phyloP scores from a whole-genome alignment of 2,888 invertebrate species.

The Drosophila pseudotalamancana region DNA sequence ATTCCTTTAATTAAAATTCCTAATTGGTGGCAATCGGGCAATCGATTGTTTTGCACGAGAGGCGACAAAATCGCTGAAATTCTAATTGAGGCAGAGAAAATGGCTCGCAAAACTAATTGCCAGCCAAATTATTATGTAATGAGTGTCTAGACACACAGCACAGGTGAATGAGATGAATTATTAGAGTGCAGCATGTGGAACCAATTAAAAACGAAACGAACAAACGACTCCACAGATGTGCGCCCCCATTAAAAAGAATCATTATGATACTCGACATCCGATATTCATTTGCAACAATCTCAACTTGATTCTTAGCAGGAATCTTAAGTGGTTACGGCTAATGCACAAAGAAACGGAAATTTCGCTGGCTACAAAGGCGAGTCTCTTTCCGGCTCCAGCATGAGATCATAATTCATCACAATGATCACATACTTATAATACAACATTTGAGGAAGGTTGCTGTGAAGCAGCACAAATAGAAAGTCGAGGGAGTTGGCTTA shows the following conservation, averaged over 20 bases:
- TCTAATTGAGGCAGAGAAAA: constrained; percentile 21
- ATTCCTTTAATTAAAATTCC: constrained; percentile 50
- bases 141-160: too few relatives aligned
- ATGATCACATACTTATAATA: too few relatives aligned
- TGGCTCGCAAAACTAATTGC: constrained; percentile 10
- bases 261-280: constrained; percentile 17
- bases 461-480: too few relatives aligned
- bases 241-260: background rate
- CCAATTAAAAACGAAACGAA: too few relatives aligned
- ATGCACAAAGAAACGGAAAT: constrained; percentile 43
- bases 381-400: constrained; percentile 10
- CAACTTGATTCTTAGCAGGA: background rate
- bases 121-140: too few relatives aligned
- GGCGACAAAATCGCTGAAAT: constrained; percentile 2
- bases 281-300: background rate
- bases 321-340: constrained; percentile 42
- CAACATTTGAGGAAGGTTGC: too few relatives aligned
- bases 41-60: constrained; percentile 25
- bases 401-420: constrained; percentile 69
- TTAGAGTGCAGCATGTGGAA: background rate
- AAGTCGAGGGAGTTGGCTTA: too few relatives aligned
- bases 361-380: background rate
- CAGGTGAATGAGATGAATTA: constrained; percentile 23
- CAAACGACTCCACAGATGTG: background rate
- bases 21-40: constrained; percentile 12